Conservation (phyloP, 2,888 invertebrate genomes). For the Argyresthia albistria region DNA sequence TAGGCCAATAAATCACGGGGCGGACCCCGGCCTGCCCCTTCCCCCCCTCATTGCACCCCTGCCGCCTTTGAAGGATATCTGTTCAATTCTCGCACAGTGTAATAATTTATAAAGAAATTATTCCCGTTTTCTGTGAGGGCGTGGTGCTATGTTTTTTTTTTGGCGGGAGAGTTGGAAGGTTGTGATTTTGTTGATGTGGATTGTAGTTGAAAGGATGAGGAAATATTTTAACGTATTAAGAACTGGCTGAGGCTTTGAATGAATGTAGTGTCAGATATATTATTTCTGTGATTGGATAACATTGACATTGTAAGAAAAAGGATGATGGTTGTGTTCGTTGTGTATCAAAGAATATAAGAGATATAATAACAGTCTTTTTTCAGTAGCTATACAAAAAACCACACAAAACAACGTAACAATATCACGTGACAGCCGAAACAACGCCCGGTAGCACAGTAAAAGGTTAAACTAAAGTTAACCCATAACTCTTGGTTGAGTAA, state of each 20-base stretch:
- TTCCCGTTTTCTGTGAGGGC: constrained; percentile 36
- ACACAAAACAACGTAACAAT: neutral
- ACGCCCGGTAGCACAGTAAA: neutral
- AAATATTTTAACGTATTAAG: neutral
- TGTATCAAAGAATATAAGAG: neutral
- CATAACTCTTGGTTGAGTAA: constrained; percentile 34
- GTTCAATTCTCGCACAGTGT: constrained; percentile 77
- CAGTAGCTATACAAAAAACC: neutral
- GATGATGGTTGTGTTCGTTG: no score
- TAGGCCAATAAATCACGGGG: constrained; percentile 81
- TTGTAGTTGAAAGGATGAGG: neutral
- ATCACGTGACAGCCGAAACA: constrained; percentile 1
- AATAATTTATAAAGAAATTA: constrained; percentile 81
- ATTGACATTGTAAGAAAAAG: no score
- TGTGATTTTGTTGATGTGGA: no score
- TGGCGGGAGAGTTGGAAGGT: no score
- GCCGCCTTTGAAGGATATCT: constrained; percentile 72
- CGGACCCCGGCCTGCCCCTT: constrained; percentile 51
- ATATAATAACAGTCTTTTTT: neutral
- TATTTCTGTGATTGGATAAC: no score
- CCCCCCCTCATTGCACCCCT: constrained; percentile 24
- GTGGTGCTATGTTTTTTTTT: constrained; percentile 8
- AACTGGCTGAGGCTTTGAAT: no score
- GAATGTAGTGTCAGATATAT: no score
- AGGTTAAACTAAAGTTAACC: constrained; percentile 12